Base-by-base conservation (phyloP, 2,797 vertebrate species). In the Aplochiton taeniatus region DNA sequence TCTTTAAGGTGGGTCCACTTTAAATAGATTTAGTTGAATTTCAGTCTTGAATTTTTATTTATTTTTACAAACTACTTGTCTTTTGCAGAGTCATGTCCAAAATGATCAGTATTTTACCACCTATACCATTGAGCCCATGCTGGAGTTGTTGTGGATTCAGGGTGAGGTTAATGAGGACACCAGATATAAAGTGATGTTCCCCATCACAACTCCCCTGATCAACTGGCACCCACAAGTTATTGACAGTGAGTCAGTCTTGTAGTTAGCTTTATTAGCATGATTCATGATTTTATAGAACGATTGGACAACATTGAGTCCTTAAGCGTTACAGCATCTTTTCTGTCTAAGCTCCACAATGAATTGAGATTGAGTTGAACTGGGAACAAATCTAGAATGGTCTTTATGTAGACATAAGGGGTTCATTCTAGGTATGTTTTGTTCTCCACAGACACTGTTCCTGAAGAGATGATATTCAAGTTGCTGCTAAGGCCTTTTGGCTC, bases 1-100 rank as follows among this genome's bases (percentile, higher is more conserved):
- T 79, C 77, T 93, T 85, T 17, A 94, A 94, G 92, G 93, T 94
- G 4, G 14, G 79, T 80, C 1, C 41, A 7, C 0, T 7, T 1
- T 45, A 2, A 0, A n/a, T n/a, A n/a, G n/a, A n/a, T n/a, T n/a
- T n/a, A n/a, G n/a, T 46, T 0, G 8, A 14, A 65, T 55, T 19
- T n/a, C 19, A 11, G 13, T 44, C 51, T 4, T 65, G 3, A 4
- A n/a, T 45, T 46, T 12, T 14, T 19, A n/a, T 9, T 11, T 49
- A 57, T 1, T n/a, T 58, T 6, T 31, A 31, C 31, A 31, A 31
- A 31, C 31, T 6, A 8, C 10, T 49, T 20, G 16, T 13, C 1
- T 51, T 19, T 64, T 77, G 49, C 78, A 90, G 90, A 91, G 89
- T 64, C 69, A 76, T 1, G 47, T 85, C 45, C 63, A 70, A 46